A percentile compares a stretch with the other conserved stretches of the same genome.
Conservation (phyloP, 2,888 invertebrate species). For the Aphrophora alni region DNA sequence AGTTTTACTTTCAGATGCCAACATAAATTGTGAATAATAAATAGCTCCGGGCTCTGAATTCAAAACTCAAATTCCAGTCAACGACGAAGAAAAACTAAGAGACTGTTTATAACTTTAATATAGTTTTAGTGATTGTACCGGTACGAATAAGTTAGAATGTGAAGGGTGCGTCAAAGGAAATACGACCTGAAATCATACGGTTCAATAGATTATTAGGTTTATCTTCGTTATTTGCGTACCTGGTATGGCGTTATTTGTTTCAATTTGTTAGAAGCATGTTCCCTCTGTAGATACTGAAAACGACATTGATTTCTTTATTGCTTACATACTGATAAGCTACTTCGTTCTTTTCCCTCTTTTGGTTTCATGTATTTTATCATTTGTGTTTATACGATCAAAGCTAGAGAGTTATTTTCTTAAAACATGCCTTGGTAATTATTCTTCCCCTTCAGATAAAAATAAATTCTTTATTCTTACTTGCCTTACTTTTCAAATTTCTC, state of each 20-base stretch:
- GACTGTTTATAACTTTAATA: neutral
- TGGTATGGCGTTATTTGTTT: neutral
- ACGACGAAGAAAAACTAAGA: neutral
- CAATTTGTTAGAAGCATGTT: too few species aligned
- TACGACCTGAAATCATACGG: neutral
- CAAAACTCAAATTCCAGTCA: neutral
- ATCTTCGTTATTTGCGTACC: neutral
- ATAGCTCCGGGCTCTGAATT: neutral
- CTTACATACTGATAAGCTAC: too few species aligned
- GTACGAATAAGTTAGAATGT: too few species aligned
- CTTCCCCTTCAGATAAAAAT: too few species aligned
- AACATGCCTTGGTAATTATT: too few species aligned
- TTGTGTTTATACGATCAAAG: too few species aligned
- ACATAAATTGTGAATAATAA: constrained; percentile 34
- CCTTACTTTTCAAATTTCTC: too few species aligned
- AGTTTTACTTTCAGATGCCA: neutral
- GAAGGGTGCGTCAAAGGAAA: neutral
- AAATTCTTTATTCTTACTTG: too few species aligned
- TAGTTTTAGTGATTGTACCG: neutral
- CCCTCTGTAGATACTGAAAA: neutral
- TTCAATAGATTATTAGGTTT: neutral
- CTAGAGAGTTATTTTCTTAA: too few species aligned
- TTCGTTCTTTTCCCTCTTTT: too few species aligned
- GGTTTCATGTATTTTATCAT: too few species aligned
- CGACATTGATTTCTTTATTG: neutral